A percentile compares a stretch with the other conserved stretches of the same genome.
These are phyloP conservation scores for Trichacis sp. DNA, from an alignment of 2,888 invertebrate genomes.

Conservation along the genomic window DNA sequence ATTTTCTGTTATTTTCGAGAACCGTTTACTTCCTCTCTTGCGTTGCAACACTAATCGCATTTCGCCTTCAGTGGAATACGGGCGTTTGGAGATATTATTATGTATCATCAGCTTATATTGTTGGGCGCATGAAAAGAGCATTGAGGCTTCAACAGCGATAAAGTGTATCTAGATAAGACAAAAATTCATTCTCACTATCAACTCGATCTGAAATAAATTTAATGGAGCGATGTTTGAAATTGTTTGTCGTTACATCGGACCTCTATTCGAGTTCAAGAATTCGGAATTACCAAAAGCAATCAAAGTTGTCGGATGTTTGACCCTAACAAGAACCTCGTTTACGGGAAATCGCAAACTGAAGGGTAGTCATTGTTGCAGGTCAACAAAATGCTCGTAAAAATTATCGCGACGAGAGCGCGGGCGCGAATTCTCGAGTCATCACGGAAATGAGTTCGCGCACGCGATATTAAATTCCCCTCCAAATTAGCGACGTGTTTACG, in stretches of 20 bases:
- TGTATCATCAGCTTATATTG: not conserved
- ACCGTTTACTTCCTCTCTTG: slow-evolving; percentile 14
- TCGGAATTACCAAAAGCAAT: too few species aligned
- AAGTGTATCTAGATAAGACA: too few species aligned
- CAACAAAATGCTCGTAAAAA: not conserved
- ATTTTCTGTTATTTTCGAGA: slow-evolving; percentile 16
- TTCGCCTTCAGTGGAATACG: not conserved
- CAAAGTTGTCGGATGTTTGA: too few species aligned
- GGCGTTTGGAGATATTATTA: not conserved
- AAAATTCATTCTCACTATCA: too few species aligned
- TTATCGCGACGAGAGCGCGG: slow-evolving; percentile 10
- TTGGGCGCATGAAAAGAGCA: not conserved
- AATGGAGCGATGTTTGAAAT: too few species aligned
- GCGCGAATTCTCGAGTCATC: slow-evolving; percentile 35
- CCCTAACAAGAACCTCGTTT: slow-evolving; percentile 8
- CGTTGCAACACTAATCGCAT: not conserved
- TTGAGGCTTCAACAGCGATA: not conserved
- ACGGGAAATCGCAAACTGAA: slow-evolving; percentile 13
- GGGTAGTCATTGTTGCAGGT: not conserved
- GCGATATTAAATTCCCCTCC: slow-evolving; percentile 31
- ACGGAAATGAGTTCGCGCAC: slow-evolving; percentile 26
- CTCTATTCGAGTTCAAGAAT: too few species aligned
- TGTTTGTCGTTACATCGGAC: too few species aligned
- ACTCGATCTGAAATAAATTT: too few species aligned
- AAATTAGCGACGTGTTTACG: slow-evolving; percentile 13